A percentile compares a stretch with the other conserved stretches of the same genome.
Evolutionary conservation across 2,797 vertebrate genomes (phyloP).

Genomic region (Lindbergichthys nudifrons): DNA sequence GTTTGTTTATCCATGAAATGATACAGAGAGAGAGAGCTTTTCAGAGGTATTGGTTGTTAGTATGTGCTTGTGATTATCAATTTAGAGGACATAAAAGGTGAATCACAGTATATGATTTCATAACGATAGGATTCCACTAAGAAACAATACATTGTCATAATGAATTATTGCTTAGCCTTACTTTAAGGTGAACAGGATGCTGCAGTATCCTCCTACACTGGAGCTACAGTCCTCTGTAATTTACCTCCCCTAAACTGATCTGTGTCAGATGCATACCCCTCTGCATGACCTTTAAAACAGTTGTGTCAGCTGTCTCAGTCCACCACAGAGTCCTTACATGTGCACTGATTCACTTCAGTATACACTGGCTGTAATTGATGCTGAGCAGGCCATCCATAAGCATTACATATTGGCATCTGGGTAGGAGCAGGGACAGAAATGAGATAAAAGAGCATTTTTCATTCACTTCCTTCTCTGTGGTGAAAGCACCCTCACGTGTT

Average conservation of each 20-base stretch:
- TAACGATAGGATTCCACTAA: too few species aligned
- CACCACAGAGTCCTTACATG: conserved; percentile 17
- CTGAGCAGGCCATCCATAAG: conserved; percentile 39
- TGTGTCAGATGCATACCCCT: conserved; percentile 24
- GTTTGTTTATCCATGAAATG: too few species aligned
- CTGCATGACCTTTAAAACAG: conserved; percentile 59
- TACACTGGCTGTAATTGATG: conserved; percentile 46
- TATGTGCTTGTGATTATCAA: too few species aligned
- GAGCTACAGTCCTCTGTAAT: conserved; percentile 8
- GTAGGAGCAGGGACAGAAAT: conserved; percentile 27
- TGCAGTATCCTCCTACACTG: neutral
- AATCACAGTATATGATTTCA: too few species aligned
- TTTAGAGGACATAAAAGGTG: too few species aligned
- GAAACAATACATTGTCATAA: too few species aligned
- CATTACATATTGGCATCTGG: conserved; percentile 61
- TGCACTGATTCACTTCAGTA: conserved; percentile 45
- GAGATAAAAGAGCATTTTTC: conserved; percentile 64
- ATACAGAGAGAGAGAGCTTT: too few species aligned
- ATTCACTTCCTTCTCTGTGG: conserved; percentile 39
- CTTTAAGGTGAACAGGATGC: neutral
- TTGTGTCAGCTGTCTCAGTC: conserved; percentile 44
- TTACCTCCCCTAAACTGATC: neutral
- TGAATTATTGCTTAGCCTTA: too few species aligned
- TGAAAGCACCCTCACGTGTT: conserved; percentile 38
- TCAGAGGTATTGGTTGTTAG: too few species aligned